Evolutionary conservation across 2,113 vertebrate species (phyloP).

Genomic region (Neomonachus schauinslandi): DNA sequence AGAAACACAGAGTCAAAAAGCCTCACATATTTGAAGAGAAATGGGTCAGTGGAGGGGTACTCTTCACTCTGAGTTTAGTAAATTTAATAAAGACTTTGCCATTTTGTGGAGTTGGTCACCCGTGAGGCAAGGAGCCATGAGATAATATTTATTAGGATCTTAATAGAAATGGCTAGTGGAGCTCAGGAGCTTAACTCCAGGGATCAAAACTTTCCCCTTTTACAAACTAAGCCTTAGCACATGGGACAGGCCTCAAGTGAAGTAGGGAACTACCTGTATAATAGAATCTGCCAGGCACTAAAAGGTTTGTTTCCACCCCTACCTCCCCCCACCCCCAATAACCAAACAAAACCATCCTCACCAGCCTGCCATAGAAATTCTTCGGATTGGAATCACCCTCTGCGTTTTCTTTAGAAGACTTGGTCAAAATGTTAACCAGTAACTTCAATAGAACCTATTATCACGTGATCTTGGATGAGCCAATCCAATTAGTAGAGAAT

Average conservation of each 20-base stretch:
- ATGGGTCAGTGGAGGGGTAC: background rate
- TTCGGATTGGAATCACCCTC: background rate
- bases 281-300: background rate
- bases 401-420: background rate
- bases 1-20: background rate
- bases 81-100: background rate
- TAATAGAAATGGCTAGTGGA: constrained; percentile 30
- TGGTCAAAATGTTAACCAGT: background rate
- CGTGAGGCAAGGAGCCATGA: background rate
- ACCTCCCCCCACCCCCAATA: accelerated
- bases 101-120: constrained; percentile 28
- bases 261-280: background rate
- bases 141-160: background rate
- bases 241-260: background rate
- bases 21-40: constrained; percentile 31
- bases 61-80: constrained; percentile 5
- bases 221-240: background rate
- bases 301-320: background rate
- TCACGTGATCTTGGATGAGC: background rate
- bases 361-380: background rate
- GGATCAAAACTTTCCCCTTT: background rate
- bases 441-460: background rate
- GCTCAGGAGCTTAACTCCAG: background rate
- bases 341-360: background rate
- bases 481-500: background rate